Evolutionary conservation across 1,140 invertebrate genomes (phyloP), one percentile per base, ranked within the genome.

Genomic region (Drosophila ogumai): DNA sequence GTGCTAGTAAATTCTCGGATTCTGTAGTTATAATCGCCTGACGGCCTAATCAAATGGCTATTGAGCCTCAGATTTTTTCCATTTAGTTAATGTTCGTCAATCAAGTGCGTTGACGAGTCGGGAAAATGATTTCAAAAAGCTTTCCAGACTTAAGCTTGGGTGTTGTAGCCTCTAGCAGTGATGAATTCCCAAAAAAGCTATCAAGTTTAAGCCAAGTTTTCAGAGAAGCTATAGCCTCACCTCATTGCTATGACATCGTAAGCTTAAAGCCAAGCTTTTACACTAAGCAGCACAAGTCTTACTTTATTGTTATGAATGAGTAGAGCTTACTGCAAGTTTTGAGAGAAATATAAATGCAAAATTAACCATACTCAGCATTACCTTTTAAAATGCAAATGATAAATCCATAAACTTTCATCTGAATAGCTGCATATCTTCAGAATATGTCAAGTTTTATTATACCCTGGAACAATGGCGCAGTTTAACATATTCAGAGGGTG

Each of bases 11-110:
- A 9, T 67, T 40, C 43, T 25, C 44, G 13, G 65, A 40, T 15
- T 32, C n/a, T 25, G 36, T 31, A 34, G 34, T 6, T 67, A 47
- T 46, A 72, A 41, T 72, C 50, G 25, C 68, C 28, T 57, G 19
- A n/a, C 41, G 19, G 66, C 12, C 34, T 44, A 59, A 72, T 72
- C 66, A 72, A 72, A 41, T 72, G 44, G 66, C 28, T 59, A 73
- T 72, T 72, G 66, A 67, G 66, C 66, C 41, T 69, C 3, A 3
- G 36, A 28, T 10, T 49, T 60, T 46, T 28, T 44, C 15, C 15
- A 31, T n/a, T 36, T 6, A 28, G 9, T 44, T 34, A 49, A 49
- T 41, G 43, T 34, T 8, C 15, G 31, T 55, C 36, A 44, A 46
- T 55, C 36, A 67, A 36, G 28, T 34, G 19, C 31, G 36, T 52